These are phyloP conservation scores for Catostomus latipinnis DNA, from an alignment of 2,797 vertebrate species.

Conservation along the genomic window DNA sequence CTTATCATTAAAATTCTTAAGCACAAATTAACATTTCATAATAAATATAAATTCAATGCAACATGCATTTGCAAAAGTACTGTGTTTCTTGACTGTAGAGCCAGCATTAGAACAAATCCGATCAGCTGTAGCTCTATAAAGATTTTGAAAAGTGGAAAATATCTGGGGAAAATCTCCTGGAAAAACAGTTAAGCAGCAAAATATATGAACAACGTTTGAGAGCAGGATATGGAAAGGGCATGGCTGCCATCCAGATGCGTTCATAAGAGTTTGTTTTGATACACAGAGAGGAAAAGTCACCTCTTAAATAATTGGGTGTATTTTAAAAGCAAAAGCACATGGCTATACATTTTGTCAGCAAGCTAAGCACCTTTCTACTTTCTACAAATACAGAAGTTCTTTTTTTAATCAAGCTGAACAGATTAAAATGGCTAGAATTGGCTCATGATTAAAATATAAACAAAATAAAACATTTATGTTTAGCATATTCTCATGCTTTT, in stretches of 20 bases:
- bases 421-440: constrained; percentile 16
- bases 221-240: constrained; percentile 28
- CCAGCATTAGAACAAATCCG: constrained; percentile 16
- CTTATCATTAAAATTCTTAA: background rate
- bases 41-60: background rate
- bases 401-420: constrained; percentile 14
- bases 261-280: background rate
- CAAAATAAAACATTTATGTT: background rate
- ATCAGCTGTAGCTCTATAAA: constrained; percentile 9
- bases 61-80: background rate
- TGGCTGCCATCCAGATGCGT: constrained; percentile 51
- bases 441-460: background rate
- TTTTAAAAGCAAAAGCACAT: constrained; percentile 28
- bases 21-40: background rate
- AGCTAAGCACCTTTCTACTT: constrained; percentile 35
- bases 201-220: background rate
- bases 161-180: constrained; percentile 20
- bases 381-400: constrained; percentile 43
- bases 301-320: constrained; percentile 48
- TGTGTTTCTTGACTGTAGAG: background rate
- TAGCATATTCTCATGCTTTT: background rate
- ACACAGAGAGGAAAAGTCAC: constrained; percentile 8
- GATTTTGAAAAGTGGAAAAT: constrained; percentile 3
- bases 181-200: constrained; percentile 26
- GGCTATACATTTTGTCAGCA: constrained; percentile 42